phyloP scores from a whole-genome alignment of 2,113 vertebrate species.

The Hippolais icterina region DNA sequence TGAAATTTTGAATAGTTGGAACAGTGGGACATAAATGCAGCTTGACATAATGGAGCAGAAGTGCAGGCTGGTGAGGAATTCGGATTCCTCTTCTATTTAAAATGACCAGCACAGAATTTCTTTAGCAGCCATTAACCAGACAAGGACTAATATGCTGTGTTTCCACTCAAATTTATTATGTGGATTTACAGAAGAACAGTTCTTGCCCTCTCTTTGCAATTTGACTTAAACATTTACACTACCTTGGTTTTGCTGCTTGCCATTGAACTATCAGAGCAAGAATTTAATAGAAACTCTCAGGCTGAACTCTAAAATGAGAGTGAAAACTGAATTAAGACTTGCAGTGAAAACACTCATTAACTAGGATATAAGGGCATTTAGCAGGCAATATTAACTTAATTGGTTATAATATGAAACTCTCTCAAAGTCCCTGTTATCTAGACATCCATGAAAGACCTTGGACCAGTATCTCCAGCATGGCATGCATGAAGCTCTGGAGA shows the following conservation, averaged over 20 bases:
- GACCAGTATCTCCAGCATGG: not conserved
- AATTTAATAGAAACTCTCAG: conserved; percentile 14
- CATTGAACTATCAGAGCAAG: not conserved
- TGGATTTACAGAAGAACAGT: conserved; percentile 3
- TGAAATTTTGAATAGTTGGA: not conserved
- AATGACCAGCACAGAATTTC: conserved; percentile 1
- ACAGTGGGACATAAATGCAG: not conserved
- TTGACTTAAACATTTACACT: not conserved
- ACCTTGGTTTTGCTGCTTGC: not conserved
- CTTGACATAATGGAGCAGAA: not conserved
- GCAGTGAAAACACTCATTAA: not conserved
- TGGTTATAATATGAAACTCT: not conserved
- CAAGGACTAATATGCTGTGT: not conserved
- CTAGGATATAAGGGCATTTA: not conserved
- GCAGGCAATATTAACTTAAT: not conserved
- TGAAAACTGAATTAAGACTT: conserved; percentile 26
- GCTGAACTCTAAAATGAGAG: not conserved
- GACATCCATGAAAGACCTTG: not conserved
- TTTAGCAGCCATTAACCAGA: not conserved
- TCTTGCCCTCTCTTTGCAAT: not conserved
- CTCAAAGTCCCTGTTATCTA: not conserved
- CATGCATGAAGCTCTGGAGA: not conserved
- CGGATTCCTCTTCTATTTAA: not conserved
- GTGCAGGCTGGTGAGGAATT: not conserved
- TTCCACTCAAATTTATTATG: conserved; percentile 15